These are phyloP conservation scores for Polypterus bichir DNA, from an alignment of 2,113 vertebrate species.

Conservation along the genomic window DNA sequence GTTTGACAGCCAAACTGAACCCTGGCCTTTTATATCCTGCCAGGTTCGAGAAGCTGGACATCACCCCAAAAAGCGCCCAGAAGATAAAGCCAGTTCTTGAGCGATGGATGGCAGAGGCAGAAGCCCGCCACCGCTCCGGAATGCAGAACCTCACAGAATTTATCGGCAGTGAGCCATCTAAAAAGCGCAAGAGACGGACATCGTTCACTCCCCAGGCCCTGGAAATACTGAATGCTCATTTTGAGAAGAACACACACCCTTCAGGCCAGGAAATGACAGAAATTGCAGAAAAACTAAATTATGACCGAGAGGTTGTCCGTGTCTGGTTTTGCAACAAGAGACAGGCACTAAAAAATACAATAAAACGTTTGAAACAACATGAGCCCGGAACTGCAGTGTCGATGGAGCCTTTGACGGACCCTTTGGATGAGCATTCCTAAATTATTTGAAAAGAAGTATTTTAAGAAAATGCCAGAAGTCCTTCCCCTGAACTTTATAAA, in stretches of 20 bases:
- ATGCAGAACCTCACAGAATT: slow-evolving; percentile 99
- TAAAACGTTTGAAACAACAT: slow-evolving; percentile 95
- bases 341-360: slow-evolving; percentile 98
- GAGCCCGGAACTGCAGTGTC: slow-evolving; percentile 62
- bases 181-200: slow-evolving; percentile 98
- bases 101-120: slow-evolving; percentile 99
- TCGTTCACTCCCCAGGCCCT: slow-evolving; percentile 98
- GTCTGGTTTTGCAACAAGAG: slow-evolving; percentile 99
- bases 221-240: slow-evolving; percentile 98
- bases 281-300: slow-evolving; percentile 98
- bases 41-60: slow-evolving; percentile 99
- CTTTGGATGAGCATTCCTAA: slow-evolving; percentile 83
- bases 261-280: slow-evolving; percentile 99
- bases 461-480: slow-evolving; percentile 20
- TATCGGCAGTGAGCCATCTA: slow-evolving; percentile 97
- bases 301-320: slow-evolving; percentile 96
- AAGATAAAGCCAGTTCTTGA: slow-evolving; percentile 99
- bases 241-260: slow-evolving; percentile 99
- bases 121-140: slow-evolving; percentile 98
- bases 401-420: slow-evolving; percentile 81
- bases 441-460: slow-evolving; percentile 26
- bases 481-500: slow-evolving; percentile 21
- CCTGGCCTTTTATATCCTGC: slow-evolving; percentile 99
- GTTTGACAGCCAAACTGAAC: slow-evolving; percentile 99
- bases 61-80: slow-evolving; percentile 99